phyloP scores from a whole-genome alignment of 2,113 vertebrate genomes.

The Strix aluco region DNA sequence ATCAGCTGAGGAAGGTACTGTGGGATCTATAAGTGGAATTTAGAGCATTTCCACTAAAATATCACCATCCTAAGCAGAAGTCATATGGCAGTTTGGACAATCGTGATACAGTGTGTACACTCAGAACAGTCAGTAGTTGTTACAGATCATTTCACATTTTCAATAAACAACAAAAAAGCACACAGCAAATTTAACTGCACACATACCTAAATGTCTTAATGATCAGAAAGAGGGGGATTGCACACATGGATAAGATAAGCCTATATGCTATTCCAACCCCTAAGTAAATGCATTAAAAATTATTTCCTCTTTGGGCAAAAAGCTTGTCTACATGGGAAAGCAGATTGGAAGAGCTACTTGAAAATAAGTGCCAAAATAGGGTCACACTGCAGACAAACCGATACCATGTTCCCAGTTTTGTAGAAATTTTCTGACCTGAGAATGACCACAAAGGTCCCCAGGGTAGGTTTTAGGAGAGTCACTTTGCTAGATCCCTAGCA shows the following conservation, averaged over 20 bases:
- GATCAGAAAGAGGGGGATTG: not conserved
- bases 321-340: not conserved
- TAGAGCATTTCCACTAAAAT: not conserved
- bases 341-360: not conserved
- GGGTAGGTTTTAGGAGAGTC: not conserved
- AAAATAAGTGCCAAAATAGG: not conserved
- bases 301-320: not conserved
- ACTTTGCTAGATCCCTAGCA: not conserved
- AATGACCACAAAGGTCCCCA: not conserved
- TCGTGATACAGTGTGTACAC: accelerated
- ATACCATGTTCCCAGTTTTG: not conserved
- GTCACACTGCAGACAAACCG: not conserved
- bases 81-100: not conserved
- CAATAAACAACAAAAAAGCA: not conserved
- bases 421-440: not conserved
- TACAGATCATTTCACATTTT: not conserved
- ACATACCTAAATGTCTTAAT: not conserved
- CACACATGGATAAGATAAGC: not conserved
- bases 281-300: not conserved
- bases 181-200: not conserved
- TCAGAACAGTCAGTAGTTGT: not conserved
- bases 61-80: not conserved
- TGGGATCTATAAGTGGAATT: not conserved
- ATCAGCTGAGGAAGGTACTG: not conserved
- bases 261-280: not conserved